A percentile compares a stretch with the other conserved stretches of the same genome.
These are phyloP conservation scores for Euphydryas editha DNA, from an alignment of 2,888 invertebrate species.

Conservation along the genomic window DNA sequence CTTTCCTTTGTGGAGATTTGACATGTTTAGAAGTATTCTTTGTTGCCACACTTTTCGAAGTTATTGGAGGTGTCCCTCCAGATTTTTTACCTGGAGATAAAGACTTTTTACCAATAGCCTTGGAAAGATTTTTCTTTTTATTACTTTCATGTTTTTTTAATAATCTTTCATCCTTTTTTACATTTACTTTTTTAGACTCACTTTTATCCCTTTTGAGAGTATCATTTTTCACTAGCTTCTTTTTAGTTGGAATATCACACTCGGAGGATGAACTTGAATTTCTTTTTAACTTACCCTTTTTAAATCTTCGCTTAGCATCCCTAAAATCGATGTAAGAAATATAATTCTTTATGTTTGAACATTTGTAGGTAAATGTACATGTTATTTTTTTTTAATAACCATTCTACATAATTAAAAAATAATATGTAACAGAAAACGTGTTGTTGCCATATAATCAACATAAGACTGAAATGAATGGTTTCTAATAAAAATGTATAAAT, in stretches of 20 bases:
- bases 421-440: no score
- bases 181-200: slow-evolving; percentile 69
- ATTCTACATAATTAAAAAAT: neutral
- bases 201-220: slow-evolving; percentile 70
- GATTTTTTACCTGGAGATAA: slow-evolving; percentile 80
- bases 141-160: slow-evolving; percentile 67
- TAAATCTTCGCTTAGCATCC: slow-evolving; percentile 77
- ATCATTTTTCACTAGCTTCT: slow-evolving; percentile 79
- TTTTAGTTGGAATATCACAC: slow-evolving; percentile 81
- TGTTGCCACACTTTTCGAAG: slow-evolving; percentile 68
- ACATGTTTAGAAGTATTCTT: slow-evolving; percentile 70
- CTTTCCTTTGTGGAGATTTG: slow-evolving; percentile 76
- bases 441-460: no score
- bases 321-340: slow-evolving; percentile 50
- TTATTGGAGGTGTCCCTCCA: slow-evolving; percentile 79
- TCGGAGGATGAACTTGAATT: slow-evolving; percentile 87
- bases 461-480: no score
- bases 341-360: neutral
- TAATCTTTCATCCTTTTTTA: slow-evolving; percentile 74
- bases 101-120: slow-evolving; percentile 75
- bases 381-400: no score
- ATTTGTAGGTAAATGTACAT: no score
- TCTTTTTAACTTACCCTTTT: slow-evolving; percentile 82
- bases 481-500: no score
- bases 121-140: slow-evolving; percentile 68